Evolutionary conservation across 2,888 invertebrate genomes (phyloP), one percentile per base, ranked within the genome.

Genomic region (Dynastes maya): DNA sequence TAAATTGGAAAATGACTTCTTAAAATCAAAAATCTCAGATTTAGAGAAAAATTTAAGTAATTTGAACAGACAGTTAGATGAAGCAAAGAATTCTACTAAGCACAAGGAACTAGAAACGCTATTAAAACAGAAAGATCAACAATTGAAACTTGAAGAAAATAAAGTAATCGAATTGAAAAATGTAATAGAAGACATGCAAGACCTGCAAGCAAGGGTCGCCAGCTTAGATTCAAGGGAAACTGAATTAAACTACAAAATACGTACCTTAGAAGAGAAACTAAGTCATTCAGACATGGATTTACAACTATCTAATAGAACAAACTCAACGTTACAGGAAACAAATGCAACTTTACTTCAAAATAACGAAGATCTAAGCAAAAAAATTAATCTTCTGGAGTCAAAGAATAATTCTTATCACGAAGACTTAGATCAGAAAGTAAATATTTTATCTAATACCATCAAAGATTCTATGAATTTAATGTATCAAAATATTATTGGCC

Each of bases 1-100:
- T 81, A 76, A 81, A 76, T 79, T 80, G 80, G 79, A 80, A 85
- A 85, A 76, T 84, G 85, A 82, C 85, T 85, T 82, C 84, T 80
- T 88, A n/a, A 84, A 83, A 76, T 84, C 89, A 32, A 89, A 87
- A 83, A 86, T 89, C 74, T 88, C 87, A 82, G 82, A 88, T 27
- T 81, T 89, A 49, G 86, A 88, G 72, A 80, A 88, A 11, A 87
- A 87, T 81, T 85, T 79, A 45, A 45, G 16, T 65, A 51, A 77
- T 16, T 68, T 76, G 51, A 68, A 58, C 32, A 70, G 11, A 40
- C 49, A 32, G 22, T 16, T 64, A 13, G 32, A 65, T 22, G 64
- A 76, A 53, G 76, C 40, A 37, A 55, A 37, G 51, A 29, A 49
- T 61, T 49, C 67, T 49, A 49, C 11, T n/a, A 45, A 70, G 40